Percentiles rank a stretch among this genome's conserved stretches.
phyloP scores from a whole-genome alignment of 2,888 invertebrate species.

The Sinelater perroti region DNA sequence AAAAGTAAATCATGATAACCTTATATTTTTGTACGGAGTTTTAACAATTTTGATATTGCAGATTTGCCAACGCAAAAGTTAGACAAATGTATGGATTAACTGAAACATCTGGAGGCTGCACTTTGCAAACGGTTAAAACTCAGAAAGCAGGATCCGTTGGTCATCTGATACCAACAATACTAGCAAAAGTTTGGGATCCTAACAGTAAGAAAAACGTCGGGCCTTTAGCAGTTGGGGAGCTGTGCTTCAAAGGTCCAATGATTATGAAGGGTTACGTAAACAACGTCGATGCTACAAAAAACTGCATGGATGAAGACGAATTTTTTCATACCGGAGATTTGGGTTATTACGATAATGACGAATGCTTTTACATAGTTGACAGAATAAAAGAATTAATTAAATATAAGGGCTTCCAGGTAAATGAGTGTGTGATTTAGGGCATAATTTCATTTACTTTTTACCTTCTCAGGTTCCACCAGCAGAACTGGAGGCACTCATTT shows the following conservation, averaged over 20 bases:
- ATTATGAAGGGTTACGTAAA: slow-evolving; percentile 74
- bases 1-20: slow-evolving; percentile 16
- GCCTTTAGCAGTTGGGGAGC: slow-evolving; percentile 73
- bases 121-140: background rate
- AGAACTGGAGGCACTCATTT: slow-evolving; percentile 83
- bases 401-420: slow-evolving; percentile 83
- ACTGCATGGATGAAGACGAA: slow-evolving; percentile 74
- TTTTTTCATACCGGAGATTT: slow-evolving; percentile 81
- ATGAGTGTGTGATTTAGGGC: background rate
- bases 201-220: slow-evolving; percentile 52
- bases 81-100: slow-evolving; percentile 25
- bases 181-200: slow-evolving; percentile 61
- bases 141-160: slow-evolving; percentile 61
- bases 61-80: slow-evolving; percentile 15
- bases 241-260: slow-evolving; percentile 78
- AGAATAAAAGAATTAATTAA: slow-evolving; percentile 88
- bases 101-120: slow-evolving; percentile 17
- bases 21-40: background rate
- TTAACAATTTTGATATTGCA: background rate
- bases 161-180: slow-evolving; percentile 65
- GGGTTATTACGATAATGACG: slow-evolving; percentile 79
- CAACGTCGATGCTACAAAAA: slow-evolving; percentile 68
- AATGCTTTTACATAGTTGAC: slow-evolving; percentile 81
- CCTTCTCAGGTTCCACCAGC: slow-evolving; percentile 64
- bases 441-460: background rate